Evolutionary conservation across 2,797 vertebrate genomes (phyloP).

Genomic region (Chlorospingus flavigularis): DNA sequence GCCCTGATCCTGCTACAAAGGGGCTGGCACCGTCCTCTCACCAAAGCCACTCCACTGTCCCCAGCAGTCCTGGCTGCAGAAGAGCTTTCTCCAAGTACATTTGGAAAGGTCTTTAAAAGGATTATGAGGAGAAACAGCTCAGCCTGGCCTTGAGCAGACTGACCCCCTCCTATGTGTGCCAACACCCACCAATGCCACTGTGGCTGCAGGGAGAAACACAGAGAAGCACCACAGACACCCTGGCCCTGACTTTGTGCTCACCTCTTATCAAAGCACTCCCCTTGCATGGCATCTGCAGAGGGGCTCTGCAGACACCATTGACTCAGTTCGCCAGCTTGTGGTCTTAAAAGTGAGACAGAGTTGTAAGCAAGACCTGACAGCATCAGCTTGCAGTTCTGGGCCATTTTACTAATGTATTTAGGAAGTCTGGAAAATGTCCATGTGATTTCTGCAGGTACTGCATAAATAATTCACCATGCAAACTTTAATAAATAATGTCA

Average conservation of each 20-base stretch:
- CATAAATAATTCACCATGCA: conserved; percentile 34
- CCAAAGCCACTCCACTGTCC: not conserved
- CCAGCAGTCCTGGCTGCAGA: not conserved
- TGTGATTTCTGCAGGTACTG: conserved; percentile 3
- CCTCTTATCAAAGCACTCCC: not conserved
- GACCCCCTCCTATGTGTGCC: not conserved
- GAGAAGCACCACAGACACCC: not conserved
- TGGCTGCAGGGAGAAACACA: not conserved
- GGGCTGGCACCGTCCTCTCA: not conserved
- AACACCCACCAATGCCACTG: not conserved
- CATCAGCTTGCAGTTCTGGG: not conserved
- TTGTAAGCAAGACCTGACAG: not conserved
- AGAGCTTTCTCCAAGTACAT: not conserved
- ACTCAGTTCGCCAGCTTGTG: not conserved
- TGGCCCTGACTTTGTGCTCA: not conserved
- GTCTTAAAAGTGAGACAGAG: not conserved
- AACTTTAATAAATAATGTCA: conserved; percentile 38
- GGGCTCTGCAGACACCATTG: not conserved
- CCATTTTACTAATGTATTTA: conserved; percentile 1
- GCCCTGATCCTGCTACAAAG: not conserved
- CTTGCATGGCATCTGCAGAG: not conserved
- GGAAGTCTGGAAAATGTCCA: not conserved
- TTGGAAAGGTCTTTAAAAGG: not conserved
- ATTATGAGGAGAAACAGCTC: not conserved
- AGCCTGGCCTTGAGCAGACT: not conserved